Evolutionary conservation across 2,797 vertebrate genomes (phyloP).

Genomic region (Clarias platycephalus): DNA sequence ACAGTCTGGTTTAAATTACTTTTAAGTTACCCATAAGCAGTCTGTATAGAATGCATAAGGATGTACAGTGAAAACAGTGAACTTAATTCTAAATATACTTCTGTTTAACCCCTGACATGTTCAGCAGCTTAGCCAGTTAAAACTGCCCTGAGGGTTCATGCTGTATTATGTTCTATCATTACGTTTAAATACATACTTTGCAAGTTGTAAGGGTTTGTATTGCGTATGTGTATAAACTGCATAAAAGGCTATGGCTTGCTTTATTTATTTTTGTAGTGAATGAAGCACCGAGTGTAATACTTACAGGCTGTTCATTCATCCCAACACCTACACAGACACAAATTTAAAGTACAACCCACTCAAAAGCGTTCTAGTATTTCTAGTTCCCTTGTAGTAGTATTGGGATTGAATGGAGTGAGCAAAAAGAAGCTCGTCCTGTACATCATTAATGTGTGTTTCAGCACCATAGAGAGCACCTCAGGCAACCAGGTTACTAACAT

Average conservation of each 20-base stretch:
- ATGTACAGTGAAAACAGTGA: neutral
- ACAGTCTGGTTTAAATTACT: conserved; percentile 40
- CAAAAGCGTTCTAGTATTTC: conserved; percentile 2
- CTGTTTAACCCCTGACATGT: conserved; percentile 1
- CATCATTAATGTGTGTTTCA: conserved; percentile 26
- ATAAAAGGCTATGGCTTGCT: neutral
- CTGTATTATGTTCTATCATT: neutral
- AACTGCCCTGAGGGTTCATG: neutral
- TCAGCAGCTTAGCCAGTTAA: neutral
- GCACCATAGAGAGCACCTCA: conserved; percentile 45
- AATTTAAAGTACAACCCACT: conserved; percentile 28
- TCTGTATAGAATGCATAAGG: conserved; percentile 24
- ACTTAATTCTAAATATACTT: conserved; percentile 17
- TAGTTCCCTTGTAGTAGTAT: conserved; percentile 11
- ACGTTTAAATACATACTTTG: neutral
- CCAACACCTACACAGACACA: conserved; percentile 31
- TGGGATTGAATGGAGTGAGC: conserved; percentile 13
- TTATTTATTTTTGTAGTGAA: conserved; percentile 24
- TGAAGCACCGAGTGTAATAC: conserved; percentile 6
- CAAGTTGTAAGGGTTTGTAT: neutral
- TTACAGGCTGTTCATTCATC: conserved; percentile 27
- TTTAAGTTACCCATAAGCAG: conserved; percentile 44
- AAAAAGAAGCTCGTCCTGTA: conserved; percentile 12
- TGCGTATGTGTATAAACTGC: neutral
- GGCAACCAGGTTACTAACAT: conserved; percentile 7